Evolutionary conservation across 2,797 vertebrate species (phyloP).

Genomic region (Oreonectes daqikongensis): DNA sequence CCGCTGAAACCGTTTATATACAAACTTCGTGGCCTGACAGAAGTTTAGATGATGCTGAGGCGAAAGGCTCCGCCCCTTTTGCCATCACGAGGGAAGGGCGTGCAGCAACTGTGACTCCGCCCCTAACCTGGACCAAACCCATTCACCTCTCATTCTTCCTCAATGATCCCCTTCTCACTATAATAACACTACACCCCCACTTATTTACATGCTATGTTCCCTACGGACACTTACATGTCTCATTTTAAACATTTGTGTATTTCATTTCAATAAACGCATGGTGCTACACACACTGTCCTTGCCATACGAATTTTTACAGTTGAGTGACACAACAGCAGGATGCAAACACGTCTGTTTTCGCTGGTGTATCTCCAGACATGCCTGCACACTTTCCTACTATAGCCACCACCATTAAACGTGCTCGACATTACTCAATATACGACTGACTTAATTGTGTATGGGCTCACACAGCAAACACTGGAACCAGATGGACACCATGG

Average conservation of each 20-base stretch:
- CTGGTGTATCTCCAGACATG: background rate
- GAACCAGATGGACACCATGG: constrained; percentile 38
- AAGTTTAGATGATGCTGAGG: no score
- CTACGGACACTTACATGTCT: no score
- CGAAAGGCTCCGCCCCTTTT: background rate
- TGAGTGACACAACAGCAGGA: background rate
- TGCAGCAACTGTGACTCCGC: background rate
- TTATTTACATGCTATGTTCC: no score
- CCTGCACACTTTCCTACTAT: constrained; percentile 8
- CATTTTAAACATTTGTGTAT: background rate
- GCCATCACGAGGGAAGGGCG: no score
- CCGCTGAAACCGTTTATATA: no score
- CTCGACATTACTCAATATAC: constrained; percentile 24
- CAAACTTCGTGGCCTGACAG: no score
- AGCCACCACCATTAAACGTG: constrained; percentile 1
- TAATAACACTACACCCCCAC: background rate
- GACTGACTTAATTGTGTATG: constrained; percentile 28
- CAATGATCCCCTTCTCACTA: background rate
- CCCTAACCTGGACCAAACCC: background rate
- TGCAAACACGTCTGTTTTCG: background rate
- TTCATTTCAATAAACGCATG: background rate
- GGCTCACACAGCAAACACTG: constrained; percentile 5
- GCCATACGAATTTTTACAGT: background rate
- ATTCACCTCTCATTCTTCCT: background rate
- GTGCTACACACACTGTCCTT: background rate